phyloP scores from a whole-genome alignment of 2,797 vertebrate genomes.

The Phaenicophaeus curvirostris region DNA sequence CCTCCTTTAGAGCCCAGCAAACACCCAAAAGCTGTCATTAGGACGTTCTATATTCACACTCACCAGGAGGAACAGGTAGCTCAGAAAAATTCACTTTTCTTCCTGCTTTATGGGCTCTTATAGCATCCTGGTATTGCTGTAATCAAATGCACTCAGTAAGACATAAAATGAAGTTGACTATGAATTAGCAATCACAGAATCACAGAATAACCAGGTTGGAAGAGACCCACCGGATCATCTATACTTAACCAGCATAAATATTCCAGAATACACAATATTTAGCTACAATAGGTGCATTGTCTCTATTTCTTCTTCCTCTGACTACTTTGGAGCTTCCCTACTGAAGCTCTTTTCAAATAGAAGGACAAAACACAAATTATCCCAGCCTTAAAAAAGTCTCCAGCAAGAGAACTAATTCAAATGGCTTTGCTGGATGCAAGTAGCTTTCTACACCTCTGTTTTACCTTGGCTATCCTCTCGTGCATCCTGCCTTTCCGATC shows the following conservation, averaged over 20 bases:
- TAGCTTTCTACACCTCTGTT: background rate
- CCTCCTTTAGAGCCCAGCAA: background rate
- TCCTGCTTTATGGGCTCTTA: constrained; percentile 89
- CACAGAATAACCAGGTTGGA: too few species aligned
- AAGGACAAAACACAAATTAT: background rate
- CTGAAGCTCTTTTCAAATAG: background rate
- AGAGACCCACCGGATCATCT: too few species aligned
- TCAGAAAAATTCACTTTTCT: constrained; percentile 88
- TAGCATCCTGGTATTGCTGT: constrained; percentile 96
- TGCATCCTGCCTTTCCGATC: constrained; percentile 95
- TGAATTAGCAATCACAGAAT: background rate
- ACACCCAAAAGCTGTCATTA: background rate
- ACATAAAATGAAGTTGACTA: background rate
- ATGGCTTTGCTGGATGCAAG: background rate
- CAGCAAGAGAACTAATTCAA: background rate
- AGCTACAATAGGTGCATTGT: background rate
- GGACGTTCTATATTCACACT: constrained; percentile 5
- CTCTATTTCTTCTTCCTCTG: background rate
- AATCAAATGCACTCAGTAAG: constrained; percentile 23
- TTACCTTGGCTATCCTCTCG: constrained; percentile 93
- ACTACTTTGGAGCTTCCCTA: background rate
- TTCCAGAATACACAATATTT: background rate
- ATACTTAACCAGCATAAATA: background rate
- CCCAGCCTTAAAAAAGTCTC: background rate
- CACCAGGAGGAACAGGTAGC: constrained; percentile 92